Evolutionary conservation across 2,888 invertebrate species (phyloP).

Genomic region (Tachina lurida): DNA sequence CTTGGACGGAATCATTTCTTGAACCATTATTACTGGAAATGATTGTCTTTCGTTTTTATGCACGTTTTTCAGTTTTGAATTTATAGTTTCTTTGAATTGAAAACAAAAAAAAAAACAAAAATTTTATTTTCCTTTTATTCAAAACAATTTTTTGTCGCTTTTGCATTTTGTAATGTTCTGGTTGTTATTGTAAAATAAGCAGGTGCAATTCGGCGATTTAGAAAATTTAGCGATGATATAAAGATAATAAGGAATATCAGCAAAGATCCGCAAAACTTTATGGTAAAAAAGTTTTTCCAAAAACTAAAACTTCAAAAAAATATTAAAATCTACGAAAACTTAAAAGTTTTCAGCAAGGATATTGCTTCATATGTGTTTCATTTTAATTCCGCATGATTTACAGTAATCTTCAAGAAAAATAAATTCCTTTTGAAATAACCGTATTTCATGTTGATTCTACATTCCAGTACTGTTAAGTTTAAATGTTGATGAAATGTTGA

Average conservation of each 20-base stretch:
- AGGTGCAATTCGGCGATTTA: conserved; percentile 60
- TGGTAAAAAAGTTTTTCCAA: too few species aligned
- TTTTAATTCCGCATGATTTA: too few species aligned
- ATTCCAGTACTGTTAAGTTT: too few species aligned
- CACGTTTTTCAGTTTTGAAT: conserved; percentile 58
- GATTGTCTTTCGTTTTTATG: conserved; percentile 49
- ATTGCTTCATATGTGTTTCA: too few species aligned
- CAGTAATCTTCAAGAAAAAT: too few species aligned
- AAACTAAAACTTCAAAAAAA: too few species aligned
- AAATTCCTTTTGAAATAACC: too few species aligned
- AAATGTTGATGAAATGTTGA: too few species aligned
- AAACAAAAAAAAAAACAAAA: conserved; percentile 2
- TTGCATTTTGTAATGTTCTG: conserved; percentile 33
- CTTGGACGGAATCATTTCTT: background rate
- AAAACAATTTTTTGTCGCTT: conserved; percentile 42
- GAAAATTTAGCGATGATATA: conserved; percentile 48
- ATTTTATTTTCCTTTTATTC: conserved; percentile 41
- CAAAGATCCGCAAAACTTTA: background rate
- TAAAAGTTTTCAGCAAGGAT: too few species aligned
- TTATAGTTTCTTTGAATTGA: conserved; percentile 62
- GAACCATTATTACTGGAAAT: conserved; percentile 28
- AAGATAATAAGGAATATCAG: conserved; percentile 42
- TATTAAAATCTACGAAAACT: too few species aligned
- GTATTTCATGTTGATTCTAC: too few species aligned
- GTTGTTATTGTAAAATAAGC: conserved; percentile 38